Evolutionary conservation across 2,797 vertebrate genomes (phyloP).

Genomic region (Tragelaphus oryx): DNA sequence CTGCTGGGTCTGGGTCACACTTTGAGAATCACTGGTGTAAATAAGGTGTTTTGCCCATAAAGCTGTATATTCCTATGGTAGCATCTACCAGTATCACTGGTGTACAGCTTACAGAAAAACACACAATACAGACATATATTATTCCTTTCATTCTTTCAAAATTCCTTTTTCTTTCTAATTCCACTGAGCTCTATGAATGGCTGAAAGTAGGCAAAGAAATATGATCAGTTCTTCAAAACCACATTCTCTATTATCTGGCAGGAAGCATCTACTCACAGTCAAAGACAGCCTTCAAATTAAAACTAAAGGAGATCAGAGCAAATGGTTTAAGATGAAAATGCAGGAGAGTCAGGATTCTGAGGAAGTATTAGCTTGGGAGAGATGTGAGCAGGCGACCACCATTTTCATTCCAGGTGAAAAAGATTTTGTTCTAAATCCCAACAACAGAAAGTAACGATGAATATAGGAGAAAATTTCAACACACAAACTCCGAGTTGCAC

Average conservation of each 20-base stretch:
- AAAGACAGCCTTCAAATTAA: background rate
- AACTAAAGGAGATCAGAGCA: slow-evolving; percentile 1
- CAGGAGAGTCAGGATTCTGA: background rate
- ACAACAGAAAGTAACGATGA: background rate
- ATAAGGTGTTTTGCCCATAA: background rate
- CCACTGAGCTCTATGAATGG: background rate
- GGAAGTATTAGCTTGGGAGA: background rate
- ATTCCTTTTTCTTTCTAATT: background rate
- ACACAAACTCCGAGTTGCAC: background rate
- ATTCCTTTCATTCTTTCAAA: background rate
- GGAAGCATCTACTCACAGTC: background rate
- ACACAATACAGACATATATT: background rate
- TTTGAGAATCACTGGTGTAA: background rate
- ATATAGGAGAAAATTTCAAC: background rate
- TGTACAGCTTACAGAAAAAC: background rate
- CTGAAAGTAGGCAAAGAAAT: background rate
- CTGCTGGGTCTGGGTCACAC: background rate
- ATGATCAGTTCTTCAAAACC: background rate
- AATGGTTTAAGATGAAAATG: background rate
- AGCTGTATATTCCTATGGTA: background rate
- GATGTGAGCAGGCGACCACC: background rate
- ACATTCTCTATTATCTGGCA: background rate
- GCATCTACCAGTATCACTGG: background rate
- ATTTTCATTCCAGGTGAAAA: slow-evolving; percentile 22
- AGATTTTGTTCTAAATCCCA: background rate